A percentile compares a stretch with the other conserved stretches of the same genome.
These are phyloP conservation scores for Scatophagus argus DNA, from an alignment of 2,113 vertebrate species.

Conservation along the genomic window DNA sequence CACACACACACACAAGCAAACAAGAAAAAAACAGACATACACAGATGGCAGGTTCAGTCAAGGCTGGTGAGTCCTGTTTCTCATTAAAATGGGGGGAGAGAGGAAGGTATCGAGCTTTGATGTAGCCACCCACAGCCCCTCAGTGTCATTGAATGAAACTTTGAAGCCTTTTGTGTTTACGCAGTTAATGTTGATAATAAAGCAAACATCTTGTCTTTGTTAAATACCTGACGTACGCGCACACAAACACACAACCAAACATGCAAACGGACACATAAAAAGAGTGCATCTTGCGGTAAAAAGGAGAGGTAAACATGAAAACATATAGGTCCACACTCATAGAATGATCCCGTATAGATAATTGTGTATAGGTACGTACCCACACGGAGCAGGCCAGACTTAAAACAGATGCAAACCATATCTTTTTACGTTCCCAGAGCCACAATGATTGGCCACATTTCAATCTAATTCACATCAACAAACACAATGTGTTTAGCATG, in stretches of 20 bases:
- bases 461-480: constrained; percentile 57
- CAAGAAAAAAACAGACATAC: constrained; percentile 59
- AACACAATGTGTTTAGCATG: constrained; percentile 48
- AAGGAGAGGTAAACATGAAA: constrained; percentile 61
- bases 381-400: constrained; percentile 21
- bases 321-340: constrained; percentile 42
- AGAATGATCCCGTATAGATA: constrained; percentile 45
- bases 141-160: constrained; percentile 83
- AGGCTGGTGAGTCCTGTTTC: constrained; percentile 85
- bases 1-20: constrained; percentile 28
- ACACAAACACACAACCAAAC: neutral
- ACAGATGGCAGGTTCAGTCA: constrained; percentile 85
- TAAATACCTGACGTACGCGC: constrained; percentile 70
- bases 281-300: constrained; percentile 41
- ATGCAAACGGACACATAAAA: constrained; percentile 57
- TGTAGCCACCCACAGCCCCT: constrained; percentile 85
- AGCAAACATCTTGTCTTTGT: constrained; percentile 85
- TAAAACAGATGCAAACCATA: constrained; percentile 62
- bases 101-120: constrained; percentile 84
- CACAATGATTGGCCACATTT: constrained; percentile 54
- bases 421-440: constrained; percentile 41
- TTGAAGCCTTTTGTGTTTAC: constrained; percentile 82
- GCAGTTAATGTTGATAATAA: constrained; percentile 80
- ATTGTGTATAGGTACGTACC: constrained; percentile 23
- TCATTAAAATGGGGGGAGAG: constrained; percentile 82